Evolutionary conservation across 1,140 invertebrate genomes (phyloP), one percentile per base, ranked within the genome.

Genomic region (Drosophila takahashii): DNA sequence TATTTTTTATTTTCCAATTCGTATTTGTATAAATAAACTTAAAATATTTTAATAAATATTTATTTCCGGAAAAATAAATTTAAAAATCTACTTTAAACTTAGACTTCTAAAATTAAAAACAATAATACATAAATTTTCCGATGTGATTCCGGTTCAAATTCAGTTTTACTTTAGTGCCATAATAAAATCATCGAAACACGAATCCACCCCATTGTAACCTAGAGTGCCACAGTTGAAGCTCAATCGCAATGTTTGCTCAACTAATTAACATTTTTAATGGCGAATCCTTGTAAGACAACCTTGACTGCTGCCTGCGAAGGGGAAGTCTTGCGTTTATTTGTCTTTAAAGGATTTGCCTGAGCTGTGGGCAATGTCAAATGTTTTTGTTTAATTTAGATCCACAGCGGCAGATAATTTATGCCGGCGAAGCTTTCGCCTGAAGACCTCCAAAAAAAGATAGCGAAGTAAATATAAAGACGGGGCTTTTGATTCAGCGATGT

Each of bases 251-350:
- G 79, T 84, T 89, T 89, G 83, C 77, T 48, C 57, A 77, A 84
- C 84, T 87, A 87, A 87, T 87, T 87, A 87, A 84, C 84, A 87
- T 87, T 87, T 87, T 87, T 87, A 87, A 87, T 87, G 84, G 84
- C 62, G 67, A 89, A 87, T 87, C 84, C 84, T 87, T 87, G 84
- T 87, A 87, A 77, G 77, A 48, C 47, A 75, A 52, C 45, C 54
- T 51, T 18, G 57, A 15, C 44, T 16, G 36, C 42, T 26, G 9
- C 22, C 27, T 27, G 51, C 27, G 41, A 69, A 64, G 51, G 56
- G 48, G 62, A 11, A 48, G 57, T 39, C 51, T 42, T 67, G 51
- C 58, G 8, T 78, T 45, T 84, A 61, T 78, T 74, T 87, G 75
- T 60, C 32, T 83, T 83, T 79, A 76, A 83, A 83, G 84, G 83